phyloP scores from a whole-genome alignment of 2,888 invertebrate genomes.

The Chorisops tibialis region DNA sequence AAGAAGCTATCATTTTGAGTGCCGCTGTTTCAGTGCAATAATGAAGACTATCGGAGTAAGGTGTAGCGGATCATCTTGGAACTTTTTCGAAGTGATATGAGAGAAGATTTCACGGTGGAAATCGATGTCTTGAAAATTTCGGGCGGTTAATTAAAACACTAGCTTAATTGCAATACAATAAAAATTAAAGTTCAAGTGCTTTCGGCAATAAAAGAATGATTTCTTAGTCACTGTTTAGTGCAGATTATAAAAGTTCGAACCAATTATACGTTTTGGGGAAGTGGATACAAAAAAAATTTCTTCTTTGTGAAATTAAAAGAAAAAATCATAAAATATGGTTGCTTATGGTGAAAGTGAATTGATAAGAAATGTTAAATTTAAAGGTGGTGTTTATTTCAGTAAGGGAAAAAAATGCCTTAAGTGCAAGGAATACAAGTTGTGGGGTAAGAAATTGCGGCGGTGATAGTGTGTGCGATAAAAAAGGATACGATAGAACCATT shows the following conservation, averaged over 20 bases:
- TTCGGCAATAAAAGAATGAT: too few relatives aligned
- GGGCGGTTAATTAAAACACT: constrained; percentile 1
- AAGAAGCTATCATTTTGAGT: neutral
- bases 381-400: constrained; percentile 7
- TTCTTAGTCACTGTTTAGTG: too few relatives aligned
- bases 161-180: too few relatives aligned
- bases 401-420: constrained; percentile 14
- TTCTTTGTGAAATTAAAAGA: too few relatives aligned
- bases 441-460: constrained; percentile 8
- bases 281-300: too few relatives aligned
- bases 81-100: too few relatives aligned
- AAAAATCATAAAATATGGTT: too few relatives aligned
- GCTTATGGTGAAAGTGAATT: constrained; percentile 19
- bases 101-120: neutral
- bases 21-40: constrained; percentile 7
- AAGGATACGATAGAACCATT: too few relatives aligned
- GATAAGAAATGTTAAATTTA: constrained; percentile 15
- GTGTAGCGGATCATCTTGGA: constrained; percentile 1
- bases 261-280: too few relatives aligned
- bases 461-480: too few relatives aligned
- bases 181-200: neutral
- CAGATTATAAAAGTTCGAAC: too few relatives aligned
- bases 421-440: constrained; percentile 17
- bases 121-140: neutral
- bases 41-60: constrained; percentile 5